These are phyloP conservation scores for Gerris lacustris DNA, from an alignment of 2,888 invertebrate genomes.

Conservation along the genomic window DNA sequence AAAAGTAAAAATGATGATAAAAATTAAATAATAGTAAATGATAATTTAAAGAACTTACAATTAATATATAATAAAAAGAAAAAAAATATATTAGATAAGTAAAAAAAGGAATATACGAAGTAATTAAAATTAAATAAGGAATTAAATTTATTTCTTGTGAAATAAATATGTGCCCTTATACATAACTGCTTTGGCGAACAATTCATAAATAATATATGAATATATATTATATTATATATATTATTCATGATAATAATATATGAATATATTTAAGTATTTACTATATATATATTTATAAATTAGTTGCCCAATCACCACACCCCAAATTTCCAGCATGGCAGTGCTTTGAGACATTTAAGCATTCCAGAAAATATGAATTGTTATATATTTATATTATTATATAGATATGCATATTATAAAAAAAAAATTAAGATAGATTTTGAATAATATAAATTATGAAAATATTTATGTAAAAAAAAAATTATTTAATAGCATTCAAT, in stretches of 20 bases:
- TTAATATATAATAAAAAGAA: too few relatives aligned
- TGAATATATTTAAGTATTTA: not conserved
- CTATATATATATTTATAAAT: not conserved
- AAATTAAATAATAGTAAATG: too few relatives aligned
- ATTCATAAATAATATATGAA: not conserved
- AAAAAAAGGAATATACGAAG: too few relatives aligned
- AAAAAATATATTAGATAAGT: too few relatives aligned
- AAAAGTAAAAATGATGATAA: too few relatives aligned
- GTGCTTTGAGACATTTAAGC: constrained; percentile 11
- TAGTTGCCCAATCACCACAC: constrained; percentile 6
- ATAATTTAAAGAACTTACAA: too few relatives aligned
- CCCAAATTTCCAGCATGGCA: constrained; percentile 13
- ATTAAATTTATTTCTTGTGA: too few relatives aligned
- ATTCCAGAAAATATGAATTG: constrained; percentile 14
- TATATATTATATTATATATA: not conserved
- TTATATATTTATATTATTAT: too few relatives aligned
- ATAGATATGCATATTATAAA: too few relatives aligned
- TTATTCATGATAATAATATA: constrained; percentile 33
- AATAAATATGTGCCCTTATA: not conserved
- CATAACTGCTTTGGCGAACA: not conserved
- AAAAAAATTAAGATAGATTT: too few relatives aligned
- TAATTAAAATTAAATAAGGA: too few relatives aligned
- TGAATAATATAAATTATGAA: not conserved
- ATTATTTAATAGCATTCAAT: not conserved
- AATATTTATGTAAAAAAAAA: not conserved